These are phyloP conservation scores for human DNA, from an alignment of 2,113 vertebrate genomes.

Conservation along the genomic window GRCh38 chr3:82654001-82654500, in stretches of 20 bases:
- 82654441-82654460: not conserved
- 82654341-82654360: not conserved
- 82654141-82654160: not conserved
- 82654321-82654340: not conserved
- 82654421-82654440: conserved; percentile 14
- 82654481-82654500: not conserved
- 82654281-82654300: not conserved
- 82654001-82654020: conserved; percentile 36
- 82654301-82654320: not conserved
- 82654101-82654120: not conserved
- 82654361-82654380: not conserved
- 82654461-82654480: not conserved
- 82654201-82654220: not conserved
- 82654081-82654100: not conserved
- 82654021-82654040: not conserved
- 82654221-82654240: not conserved
- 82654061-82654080: not conserved
- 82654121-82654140: not conserved
- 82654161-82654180: not conserved
- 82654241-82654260: not conserved
- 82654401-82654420: not conserved
- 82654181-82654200: not conserved
- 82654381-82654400: conserved; percentile 16
- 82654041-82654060: not conserved
- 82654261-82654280: not conserved